Conservation (phyloP, 2,888 invertebrate species). For the Drosophila suboccidentalis region DNA sequence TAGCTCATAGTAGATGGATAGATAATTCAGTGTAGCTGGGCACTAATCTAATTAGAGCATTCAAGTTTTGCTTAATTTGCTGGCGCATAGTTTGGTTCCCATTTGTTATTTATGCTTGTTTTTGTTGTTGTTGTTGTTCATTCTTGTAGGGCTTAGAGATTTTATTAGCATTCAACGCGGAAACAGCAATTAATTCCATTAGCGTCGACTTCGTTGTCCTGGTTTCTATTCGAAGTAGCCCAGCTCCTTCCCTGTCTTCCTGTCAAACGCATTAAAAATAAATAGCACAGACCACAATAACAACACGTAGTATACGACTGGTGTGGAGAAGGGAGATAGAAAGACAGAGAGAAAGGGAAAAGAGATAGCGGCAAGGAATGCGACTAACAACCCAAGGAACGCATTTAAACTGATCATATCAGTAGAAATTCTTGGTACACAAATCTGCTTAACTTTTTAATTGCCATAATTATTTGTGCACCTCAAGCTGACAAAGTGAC, state of each 20-base stretch:
- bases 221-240: conserved; percentile 5
- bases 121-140: conserved; percentile 8
- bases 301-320: conserved; percentile 1
- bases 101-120: conserved; percentile 28
- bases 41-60: conserved; percentile 65
- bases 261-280: conserved; percentile 23
- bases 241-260: not conserved
- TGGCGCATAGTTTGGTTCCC: conserved; percentile 39
- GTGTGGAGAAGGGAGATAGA: not conserved
- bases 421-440: conserved; percentile 37
- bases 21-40: conserved; percentile 6
- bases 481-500: conserved; percentile 1
- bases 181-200: conserved; percentile 75
- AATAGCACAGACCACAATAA: conserved; percentile 27
- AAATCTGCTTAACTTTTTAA: conserved; percentile 67
- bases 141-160: conserved; percentile 53
- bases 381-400: not conserved
- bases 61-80: conserved; percentile 64
- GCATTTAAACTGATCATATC: conserved; percentile 56
- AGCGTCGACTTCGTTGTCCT: conserved; percentile 40
- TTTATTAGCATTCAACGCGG: conserved; percentile 67
- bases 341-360: not conserved
- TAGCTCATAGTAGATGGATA: not conserved
- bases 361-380: not conserved
- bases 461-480: conserved; percentile 58